Base-by-base conservation (phyloP, 2,888 invertebrate species). In the Macrophya alboannulata region DNA sequence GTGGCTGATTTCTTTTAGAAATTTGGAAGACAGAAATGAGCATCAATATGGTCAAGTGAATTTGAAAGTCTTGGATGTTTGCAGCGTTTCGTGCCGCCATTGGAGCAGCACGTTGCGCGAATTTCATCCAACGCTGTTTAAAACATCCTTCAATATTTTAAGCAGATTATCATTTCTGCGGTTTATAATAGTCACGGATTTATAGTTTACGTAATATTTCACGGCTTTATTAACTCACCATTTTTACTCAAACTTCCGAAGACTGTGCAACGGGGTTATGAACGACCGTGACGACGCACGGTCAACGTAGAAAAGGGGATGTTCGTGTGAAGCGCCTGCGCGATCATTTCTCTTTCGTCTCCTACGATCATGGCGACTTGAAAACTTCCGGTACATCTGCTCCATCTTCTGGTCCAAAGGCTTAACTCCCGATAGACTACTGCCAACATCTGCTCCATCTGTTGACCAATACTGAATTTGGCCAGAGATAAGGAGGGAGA, bases 221-320 rank as follows among this genome's bases (percentile, higher is more conserved):
- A 71, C 25, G 21, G 51, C n/a, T 83, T 31, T 48, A 12, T 55
- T 68, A 0, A 68, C 83, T 83, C 51, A 83, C 83, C 83, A 83
- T 83, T 65, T 68, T 71, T 37, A 45, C 40, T 45, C 48, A 45
- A 43, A 43, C 45, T 83, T 31, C 48, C 68, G 83, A 71, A 83
- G 68, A 83, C 65, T 62, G 15, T 12, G 59, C 59, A 3, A 83
- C 65, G 83, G 81, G 40, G 81, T 59, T 62, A 40, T n/a, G 9
- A 82, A 71, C 65, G 45, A 83, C 83, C 83, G 68, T 17, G 65
- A 65, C 68, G 83, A 62, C 15, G 68, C 45, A 83, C 83, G 83
- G 68, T 62, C 83, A 37, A 83, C 65, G 83, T 83, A 65, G 83
- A 71, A 83, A 83, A 83, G 83, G 83, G 68, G 40, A 51, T 15